phyloP scores from a whole-genome alignment of 2,113 vertebrate species.

The Chiloscyllium plagiosum region DNA sequence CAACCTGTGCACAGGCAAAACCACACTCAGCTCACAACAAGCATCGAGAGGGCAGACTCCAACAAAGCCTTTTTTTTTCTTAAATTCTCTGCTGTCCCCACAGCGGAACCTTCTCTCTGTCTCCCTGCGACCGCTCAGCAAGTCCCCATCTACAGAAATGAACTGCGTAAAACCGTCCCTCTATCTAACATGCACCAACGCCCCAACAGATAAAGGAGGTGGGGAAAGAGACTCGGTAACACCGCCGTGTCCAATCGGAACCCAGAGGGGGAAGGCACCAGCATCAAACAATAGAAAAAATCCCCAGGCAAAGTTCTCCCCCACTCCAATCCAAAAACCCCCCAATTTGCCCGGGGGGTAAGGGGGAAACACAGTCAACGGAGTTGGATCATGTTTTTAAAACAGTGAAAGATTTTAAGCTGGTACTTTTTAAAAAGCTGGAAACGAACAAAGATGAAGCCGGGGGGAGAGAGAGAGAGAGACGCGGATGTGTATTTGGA shows the following conservation, averaged over 20 bases:
- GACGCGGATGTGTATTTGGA: background rate
- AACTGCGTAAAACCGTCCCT: background rate
- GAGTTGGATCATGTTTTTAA: background rate
- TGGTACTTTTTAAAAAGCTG: background rate
- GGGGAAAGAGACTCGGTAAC: background rate
- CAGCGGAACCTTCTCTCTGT: background rate
- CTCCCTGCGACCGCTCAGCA: background rate
- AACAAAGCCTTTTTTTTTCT: background rate
- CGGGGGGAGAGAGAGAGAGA: background rate
- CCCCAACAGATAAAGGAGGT: background rate
- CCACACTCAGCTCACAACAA: background rate
- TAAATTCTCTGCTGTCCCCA: background rate
- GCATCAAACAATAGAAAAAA: background rate
- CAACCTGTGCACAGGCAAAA: background rate
- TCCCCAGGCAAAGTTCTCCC: background rate
- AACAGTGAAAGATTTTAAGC: background rate
- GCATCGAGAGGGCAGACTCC: background rate
- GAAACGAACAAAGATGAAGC: background rate
- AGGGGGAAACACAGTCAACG: background rate
- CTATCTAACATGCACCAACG: constrained; percentile 1
- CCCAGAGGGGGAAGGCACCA: background rate
- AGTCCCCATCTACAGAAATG: background rate
- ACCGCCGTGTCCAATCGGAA: background rate
- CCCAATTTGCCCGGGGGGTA: background rate
- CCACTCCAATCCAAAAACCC: background rate